phyloP scores from a whole-genome alignment of 2,113 vertebrate species.

The Pterocles orientalis region DNA sequence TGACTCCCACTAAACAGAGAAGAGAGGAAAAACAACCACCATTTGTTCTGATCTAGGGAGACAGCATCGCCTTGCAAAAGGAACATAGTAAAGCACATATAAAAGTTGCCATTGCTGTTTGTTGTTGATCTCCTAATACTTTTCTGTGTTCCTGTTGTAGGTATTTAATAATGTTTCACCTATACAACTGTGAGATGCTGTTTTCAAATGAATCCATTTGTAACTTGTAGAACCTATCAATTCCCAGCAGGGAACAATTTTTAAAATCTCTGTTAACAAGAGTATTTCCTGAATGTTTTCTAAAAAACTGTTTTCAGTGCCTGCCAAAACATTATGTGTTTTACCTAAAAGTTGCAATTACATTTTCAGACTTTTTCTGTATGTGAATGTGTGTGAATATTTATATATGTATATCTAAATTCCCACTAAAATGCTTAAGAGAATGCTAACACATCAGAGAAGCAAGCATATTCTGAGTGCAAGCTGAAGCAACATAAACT shows the following conservation, averaged over 20 bases:
- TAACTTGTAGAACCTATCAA: neutral
- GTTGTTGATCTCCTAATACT: neutral
- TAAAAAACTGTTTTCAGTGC: conserved; percentile 38
- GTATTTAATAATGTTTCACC: neutral
- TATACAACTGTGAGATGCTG: neutral
- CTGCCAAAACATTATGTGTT: conserved; percentile 16
- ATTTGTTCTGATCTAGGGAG: neutral
- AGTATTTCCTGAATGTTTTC: conserved; percentile 44
- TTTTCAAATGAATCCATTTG: conserved; percentile 8
- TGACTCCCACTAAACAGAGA: neutral
- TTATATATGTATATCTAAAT: neutral
- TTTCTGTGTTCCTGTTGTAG: neutral
- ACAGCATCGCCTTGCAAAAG: neutral
- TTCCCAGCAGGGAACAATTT: conserved; percentile 1
- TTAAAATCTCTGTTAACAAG: neutral
- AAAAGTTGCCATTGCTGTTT: neutral
- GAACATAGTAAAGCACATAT: neutral
- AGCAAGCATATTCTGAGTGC: conserved; percentile 4
- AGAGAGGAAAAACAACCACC: neutral
- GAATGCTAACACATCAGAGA: neutral
- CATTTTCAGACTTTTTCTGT: neutral
- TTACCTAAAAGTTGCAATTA: conserved; percentile 15
- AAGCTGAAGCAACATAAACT: conserved; percentile 29
- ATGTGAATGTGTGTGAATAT: neutral
- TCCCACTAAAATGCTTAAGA: neutral